Conservation (phyloP, 2,888 invertebrate species). For the Trimorus sp. region DNA sequence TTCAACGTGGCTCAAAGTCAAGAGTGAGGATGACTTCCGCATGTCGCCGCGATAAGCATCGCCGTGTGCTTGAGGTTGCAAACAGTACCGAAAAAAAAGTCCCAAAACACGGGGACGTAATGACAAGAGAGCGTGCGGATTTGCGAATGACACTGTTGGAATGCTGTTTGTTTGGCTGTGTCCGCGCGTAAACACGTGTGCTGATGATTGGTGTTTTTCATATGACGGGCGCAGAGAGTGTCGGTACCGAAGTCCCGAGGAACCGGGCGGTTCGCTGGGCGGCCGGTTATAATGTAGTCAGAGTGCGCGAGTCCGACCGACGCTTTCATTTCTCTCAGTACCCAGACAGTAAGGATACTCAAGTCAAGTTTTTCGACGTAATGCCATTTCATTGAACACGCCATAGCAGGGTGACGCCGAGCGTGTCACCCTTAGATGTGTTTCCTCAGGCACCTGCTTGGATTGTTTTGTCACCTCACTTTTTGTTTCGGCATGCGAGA, state of each 20-base stretch:
- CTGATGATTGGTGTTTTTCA: constrained; percentile 64
- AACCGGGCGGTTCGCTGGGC: constrained; percentile 80
- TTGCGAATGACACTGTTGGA: constrained; percentile 38
- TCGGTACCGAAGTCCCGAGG: constrained; percentile 73
- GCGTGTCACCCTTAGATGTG: constrained; percentile 58
- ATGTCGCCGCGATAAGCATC: constrained; percentile 48
- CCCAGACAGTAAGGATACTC: constrained; percentile 79
- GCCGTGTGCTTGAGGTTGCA: constrained; percentile 41
- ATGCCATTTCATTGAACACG: constrained; percentile 59
- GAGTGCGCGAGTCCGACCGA: constrained; percentile 80
- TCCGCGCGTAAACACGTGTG: constrained; percentile 9
- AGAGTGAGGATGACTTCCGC: constrained; percentile 88
- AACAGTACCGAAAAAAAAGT: constrained; percentile 5
- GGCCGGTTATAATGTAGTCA: constrained; percentile 81
- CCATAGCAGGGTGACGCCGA: constrained; percentile 56
- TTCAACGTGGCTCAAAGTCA: constrained; percentile 96
- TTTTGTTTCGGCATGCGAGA: constrained; percentile 9
- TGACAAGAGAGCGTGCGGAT: neutral
- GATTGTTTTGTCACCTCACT: constrained; percentile 49
- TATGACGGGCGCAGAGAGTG: constrained; percentile 73
- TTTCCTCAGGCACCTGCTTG: constrained; percentile 52
- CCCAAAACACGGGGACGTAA: neutral
- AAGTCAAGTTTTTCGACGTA: constrained; percentile 65
- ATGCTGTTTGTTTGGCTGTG: constrained; percentile 27
- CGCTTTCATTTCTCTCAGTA: constrained; percentile 81